Percentiles rank a stretch among this genome's conserved stretches.
phyloP scores from a whole-genome alignment of 2,888 invertebrate genomes.

The Operophtera brumata region DNA sequence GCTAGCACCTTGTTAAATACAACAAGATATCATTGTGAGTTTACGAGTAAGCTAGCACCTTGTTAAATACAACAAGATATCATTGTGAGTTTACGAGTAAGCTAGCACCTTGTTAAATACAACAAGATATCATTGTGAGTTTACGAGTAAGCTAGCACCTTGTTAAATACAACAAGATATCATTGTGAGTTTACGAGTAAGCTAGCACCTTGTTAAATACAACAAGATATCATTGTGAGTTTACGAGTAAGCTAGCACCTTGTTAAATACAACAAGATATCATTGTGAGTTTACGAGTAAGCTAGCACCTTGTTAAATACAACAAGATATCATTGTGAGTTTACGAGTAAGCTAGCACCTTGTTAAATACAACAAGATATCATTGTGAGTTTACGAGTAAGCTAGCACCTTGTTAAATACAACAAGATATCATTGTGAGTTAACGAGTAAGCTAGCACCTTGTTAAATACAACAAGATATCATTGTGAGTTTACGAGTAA shows the following conservation, averaged over 20 bases:
- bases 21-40: too few relatives aligned
- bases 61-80: constrained; percentile 6
- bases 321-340: too few relatives aligned
- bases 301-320: constrained; percentile 11
- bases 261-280: constrained; percentile 6
- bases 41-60: constrained; percentile 15
- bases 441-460: constrained; percentile 15
- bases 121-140: too few relatives aligned
- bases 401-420: constrained; percentile 11
- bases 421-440: too few relatives aligned
- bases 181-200: too few relatives aligned
- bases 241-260: constrained; percentile 15
- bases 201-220: constrained; percentile 11
- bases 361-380: constrained; percentile 6
- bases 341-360: constrained; percentile 15
- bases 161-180: constrained; percentile 6
- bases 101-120: constrained; percentile 11
- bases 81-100: too few relatives aligned
- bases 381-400: too few relatives aligned
- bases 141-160: constrained; percentile 15
- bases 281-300: too few relatives aligned
- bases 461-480: constrained; percentile 6
- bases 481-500: too few relatives aligned
- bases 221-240: too few relatives aligned
- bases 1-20: constrained; percentile 11